Evolutionary conservation across 2,113 vertebrate species (phyloP).

Genomic region (Crotalus horridus): DNA sequence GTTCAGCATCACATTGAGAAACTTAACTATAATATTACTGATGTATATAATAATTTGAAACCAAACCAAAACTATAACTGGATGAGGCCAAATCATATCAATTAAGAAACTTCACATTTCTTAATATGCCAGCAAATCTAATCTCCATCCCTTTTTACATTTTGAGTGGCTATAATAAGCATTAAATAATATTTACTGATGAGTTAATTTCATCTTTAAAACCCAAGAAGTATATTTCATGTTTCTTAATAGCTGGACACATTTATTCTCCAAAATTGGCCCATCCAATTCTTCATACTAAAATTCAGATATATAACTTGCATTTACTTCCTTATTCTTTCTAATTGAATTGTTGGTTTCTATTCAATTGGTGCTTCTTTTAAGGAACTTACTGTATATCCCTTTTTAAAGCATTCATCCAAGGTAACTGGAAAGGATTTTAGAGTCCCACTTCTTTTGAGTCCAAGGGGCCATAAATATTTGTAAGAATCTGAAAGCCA

Average conservation of each 20-base stretch:
- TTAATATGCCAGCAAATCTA: neutral
- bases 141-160: neutral
- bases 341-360: neutral
- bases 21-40: neutral
- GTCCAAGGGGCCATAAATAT: neutral
- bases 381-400: neutral
- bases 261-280: neutral
- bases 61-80: neutral
- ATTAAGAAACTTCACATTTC: neutral
- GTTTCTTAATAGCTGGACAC: neutral
- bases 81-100: neutral
- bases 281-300: neutral
- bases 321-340: neutral
- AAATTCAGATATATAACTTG: neutral
- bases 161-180: neutral
- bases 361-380: neutral
- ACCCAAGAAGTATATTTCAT: neutral
- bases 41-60: neutral
- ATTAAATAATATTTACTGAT: neutral
- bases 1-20: neutral
- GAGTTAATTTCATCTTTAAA: neutral
- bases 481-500: neutral
- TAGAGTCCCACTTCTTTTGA: neutral
- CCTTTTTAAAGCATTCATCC: neutral
- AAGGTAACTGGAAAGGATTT: neutral